These are phyloP conservation scores for Oryzias melastigma DNA, from an alignment of 2,113 vertebrate species.

Conservation along the genomic window DNA sequence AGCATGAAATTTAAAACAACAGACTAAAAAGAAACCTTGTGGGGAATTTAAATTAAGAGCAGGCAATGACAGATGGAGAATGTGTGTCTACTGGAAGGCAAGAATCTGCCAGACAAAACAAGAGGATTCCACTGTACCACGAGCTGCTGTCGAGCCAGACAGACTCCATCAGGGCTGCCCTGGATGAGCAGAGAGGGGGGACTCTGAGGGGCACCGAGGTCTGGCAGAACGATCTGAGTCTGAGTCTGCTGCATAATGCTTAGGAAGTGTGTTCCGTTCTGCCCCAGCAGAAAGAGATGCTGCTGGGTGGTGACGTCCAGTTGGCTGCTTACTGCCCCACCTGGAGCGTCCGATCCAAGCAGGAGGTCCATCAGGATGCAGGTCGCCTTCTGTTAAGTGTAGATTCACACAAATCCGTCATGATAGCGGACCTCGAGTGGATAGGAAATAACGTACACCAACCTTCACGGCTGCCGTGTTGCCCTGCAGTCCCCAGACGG, in stretches of 20 bases:
- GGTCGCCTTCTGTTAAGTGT: conserved; percentile 71
- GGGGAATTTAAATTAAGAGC: neutral
- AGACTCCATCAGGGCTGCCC: conserved; percentile 78
- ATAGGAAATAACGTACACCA: conserved; percentile 2
- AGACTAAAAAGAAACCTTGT: neutral
- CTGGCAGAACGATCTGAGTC: conserved; percentile 80
- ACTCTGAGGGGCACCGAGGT: conserved; percentile 76
- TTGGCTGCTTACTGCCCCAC: conserved; percentile 73
- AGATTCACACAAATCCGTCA: neutral
- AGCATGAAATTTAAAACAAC: conserved; percentile 10
- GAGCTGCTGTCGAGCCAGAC: conserved; percentile 78
- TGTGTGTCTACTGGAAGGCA: neutral
- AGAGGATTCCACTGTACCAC: conserved; percentile 57
- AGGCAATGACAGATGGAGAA: neutral
- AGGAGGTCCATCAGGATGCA: conserved; percentile 78
- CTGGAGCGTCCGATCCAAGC: conserved; percentile 66
- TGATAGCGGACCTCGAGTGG: neutral
- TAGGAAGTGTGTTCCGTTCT: conserved; percentile 78
- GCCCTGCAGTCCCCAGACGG: conserved; percentile 77
- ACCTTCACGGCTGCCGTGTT: conserved; percentile 75
- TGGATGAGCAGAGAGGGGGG: conserved; percentile 77
- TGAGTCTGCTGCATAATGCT: conserved; percentile 81
- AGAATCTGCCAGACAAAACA: neutral
- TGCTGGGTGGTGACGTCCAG: conserved; percentile 82
- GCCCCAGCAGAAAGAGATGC: conserved; percentile 79